phyloP scores from a whole-genome alignment of 1,140 invertebrate species.

The Lasaia peninsularis region DNA sequence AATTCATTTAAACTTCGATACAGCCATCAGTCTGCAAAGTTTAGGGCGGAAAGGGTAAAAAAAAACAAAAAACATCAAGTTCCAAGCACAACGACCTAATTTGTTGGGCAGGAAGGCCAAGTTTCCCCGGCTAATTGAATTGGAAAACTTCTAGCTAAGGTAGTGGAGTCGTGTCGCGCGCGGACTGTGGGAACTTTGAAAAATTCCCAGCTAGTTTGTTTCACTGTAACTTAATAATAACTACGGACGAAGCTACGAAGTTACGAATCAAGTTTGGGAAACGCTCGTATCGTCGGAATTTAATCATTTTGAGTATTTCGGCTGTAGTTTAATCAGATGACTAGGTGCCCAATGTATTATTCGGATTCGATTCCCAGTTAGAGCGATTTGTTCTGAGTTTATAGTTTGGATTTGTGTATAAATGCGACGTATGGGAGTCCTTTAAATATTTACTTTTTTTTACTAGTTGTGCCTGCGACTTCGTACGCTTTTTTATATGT shows the following conservation, averaged over 20 bases:
- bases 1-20: background rate
- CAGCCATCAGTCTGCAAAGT: conserved; percentile 5
- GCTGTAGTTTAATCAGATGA: too few species aligned
- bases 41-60: conserved; percentile 12
- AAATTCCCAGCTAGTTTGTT: conserved; percentile 59
- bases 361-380: too few species aligned
- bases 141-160: conserved; percentile 45
- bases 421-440: too few species aligned
- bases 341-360: too few species aligned
- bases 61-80: conserved; percentile 5
- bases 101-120: conserved; percentile 31
- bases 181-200: conserved; percentile 43
- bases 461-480: too few species aligned
- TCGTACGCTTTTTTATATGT: too few species aligned
- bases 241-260: conserved; percentile 33
- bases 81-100: conserved; percentile 32
- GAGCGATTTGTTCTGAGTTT: too few species aligned
- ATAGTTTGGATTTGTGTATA: too few species aligned
- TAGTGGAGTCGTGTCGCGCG: conserved; percentile 34
- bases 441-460: too few species aligned
- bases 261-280: conserved; percentile 37
- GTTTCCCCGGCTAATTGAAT: conserved; percentile 52
- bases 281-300: conserved; percentile 19
- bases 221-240: conserved; percentile 61
- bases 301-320: conserved; percentile 17